phyloP scores from a whole-genome alignment of 2,797 vertebrate genomes.

The Falco concolor region DNA sequence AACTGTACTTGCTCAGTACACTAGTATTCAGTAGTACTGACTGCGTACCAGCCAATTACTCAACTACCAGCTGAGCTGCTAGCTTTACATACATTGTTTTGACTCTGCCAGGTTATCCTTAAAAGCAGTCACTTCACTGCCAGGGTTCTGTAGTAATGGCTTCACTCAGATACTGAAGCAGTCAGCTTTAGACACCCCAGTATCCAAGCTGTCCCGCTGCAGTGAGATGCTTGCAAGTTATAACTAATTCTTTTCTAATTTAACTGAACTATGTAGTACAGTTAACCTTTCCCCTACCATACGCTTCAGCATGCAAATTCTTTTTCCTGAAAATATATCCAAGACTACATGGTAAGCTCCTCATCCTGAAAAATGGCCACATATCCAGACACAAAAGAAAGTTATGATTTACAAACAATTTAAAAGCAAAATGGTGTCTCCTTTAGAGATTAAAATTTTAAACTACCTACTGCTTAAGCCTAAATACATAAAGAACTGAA shows the following conservation, averaged over 20 bases:
- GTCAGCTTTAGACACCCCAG: background rate
- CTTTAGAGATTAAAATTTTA: background rate
- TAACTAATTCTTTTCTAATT: background rate
- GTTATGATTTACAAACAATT: background rate
- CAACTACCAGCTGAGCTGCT: background rate
- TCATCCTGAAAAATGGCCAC: background rate
- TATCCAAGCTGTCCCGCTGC: background rate
- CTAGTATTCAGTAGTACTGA: background rate
- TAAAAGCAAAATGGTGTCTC: background rate
- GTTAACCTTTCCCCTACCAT: background rate
- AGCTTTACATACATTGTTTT: background rate
- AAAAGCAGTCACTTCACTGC: background rate
- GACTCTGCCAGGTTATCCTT: background rate
- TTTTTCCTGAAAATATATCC: background rate
- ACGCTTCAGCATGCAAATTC: background rate
- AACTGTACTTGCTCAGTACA: background rate
- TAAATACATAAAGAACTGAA: background rate
- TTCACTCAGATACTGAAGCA: background rate
- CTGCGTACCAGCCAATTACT: background rate
- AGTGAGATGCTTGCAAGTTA: background rate
- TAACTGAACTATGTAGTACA: background rate
- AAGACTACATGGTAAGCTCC: background rate
- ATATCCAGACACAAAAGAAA: background rate
- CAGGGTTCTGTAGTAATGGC: background rate
- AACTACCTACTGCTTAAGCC: background rate